phyloP scores from a whole-genome alignment of 1,140 invertebrate species.

The Trichonephila inaurata region DNA sequence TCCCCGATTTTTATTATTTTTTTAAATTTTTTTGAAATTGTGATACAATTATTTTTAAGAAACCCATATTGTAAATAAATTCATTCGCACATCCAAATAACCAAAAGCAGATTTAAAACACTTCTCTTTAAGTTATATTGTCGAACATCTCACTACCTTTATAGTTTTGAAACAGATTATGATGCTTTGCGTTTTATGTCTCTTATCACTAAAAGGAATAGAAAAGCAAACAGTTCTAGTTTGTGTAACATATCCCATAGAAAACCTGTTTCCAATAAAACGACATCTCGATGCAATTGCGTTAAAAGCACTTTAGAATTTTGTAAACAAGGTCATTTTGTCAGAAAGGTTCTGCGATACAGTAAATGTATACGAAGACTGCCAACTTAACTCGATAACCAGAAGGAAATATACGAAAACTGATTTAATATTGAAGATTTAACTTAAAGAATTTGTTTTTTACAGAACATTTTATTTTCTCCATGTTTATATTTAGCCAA shows the following conservation, averaged over 20 bases:
- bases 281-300: constrained; percentile 38
- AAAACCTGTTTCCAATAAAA: constrained; percentile 33
- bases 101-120: not conserved
- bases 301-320: constrained; percentile 63
- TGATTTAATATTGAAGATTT: constrained; percentile 45
- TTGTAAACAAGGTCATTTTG: constrained; percentile 66
- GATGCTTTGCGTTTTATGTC: not conserved
- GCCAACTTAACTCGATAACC: constrained; percentile 31
- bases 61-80: too few relatives aligned
- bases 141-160: too few relatives aligned
- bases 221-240: not conserved
- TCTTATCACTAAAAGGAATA: not conserved
- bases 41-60: too few relatives aligned
- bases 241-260: not conserved
- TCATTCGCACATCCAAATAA: not conserved
- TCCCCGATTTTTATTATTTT: too few relatives aligned
- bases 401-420: not conserved
- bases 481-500: not conserved
- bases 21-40: too few relatives aligned
- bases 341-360: constrained; percentile 45
- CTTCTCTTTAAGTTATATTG: not conserved
- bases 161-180: not conserved
- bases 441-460: not conserved
- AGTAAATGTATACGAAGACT: constrained; percentile 34
- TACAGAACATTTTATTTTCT: not conserved